Conservation (phyloP, 1,140 invertebrate genomes). For the Drosophila subobscura region DNA sequence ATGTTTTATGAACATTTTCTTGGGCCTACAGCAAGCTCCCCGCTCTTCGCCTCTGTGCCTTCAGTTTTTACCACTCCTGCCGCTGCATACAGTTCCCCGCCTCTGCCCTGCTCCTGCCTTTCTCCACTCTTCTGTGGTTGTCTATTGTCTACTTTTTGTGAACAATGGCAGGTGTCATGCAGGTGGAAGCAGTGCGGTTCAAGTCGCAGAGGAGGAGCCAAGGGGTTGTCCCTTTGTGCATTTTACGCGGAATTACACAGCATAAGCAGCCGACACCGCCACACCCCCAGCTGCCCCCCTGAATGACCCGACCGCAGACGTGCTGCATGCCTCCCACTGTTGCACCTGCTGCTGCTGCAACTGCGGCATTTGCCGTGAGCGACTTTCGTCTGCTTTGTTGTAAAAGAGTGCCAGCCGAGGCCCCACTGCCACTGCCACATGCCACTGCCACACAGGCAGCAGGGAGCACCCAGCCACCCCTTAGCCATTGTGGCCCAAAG, state of each 20-base stretch:
- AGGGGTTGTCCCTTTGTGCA: slow-evolving; percentile 70
- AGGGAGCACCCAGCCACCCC: slow-evolving; percentile 13
- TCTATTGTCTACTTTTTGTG: slow-evolving; percentile 68
- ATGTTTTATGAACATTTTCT: slow-evolving; percentile 53
- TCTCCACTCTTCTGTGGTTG: slow-evolving; percentile 21
- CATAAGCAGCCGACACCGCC: slow-evolving; percentile 65
- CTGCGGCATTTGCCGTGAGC: slow-evolving; percentile 67
- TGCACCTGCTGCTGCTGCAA: slow-evolving; percentile 11
- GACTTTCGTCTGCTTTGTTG: slow-evolving; percentile 72
- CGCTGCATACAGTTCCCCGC: neutral
- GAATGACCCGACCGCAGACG: slow-evolving; percentile 25
- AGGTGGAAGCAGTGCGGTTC: slow-evolving; percentile 39
- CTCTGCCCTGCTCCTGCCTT: slow-evolving; percentile 3
- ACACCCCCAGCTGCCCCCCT: neutral
- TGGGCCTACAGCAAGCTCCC: slow-evolving; percentile 17
- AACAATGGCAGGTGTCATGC: slow-evolving; percentile 77
- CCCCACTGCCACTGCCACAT: slow-evolving; percentile 1
- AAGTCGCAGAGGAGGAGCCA: slow-evolving; percentile 11
- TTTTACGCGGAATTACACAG: slow-evolving; percentile 80
- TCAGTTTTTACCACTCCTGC: no score
- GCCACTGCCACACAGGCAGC: neutral
- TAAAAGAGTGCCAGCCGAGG: slow-evolving; percentile 23
- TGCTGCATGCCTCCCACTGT: slow-evolving; percentile 4
- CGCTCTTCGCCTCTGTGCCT: neutral
- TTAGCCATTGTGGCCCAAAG: slow-evolving; percentile 62